Evolutionary conservation across 2,113 vertebrate genomes (phyloP).

Genomic region (Eulacestoma nigropectus): DNA sequence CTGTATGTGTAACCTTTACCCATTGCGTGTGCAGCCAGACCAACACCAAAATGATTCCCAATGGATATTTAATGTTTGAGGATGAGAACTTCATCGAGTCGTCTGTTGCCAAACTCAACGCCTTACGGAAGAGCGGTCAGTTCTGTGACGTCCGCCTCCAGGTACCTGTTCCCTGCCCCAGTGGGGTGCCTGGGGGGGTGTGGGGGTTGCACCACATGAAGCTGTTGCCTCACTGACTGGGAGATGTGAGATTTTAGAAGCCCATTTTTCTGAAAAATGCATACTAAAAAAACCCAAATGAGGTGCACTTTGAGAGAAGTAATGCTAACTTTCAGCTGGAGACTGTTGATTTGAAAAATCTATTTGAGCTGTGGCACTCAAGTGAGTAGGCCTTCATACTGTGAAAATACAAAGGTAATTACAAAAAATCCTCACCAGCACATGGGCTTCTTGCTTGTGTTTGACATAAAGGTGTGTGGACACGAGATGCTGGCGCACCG

Average conservation of each 20-base stretch:
- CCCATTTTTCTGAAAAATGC: background rate
- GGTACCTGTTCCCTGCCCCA: constrained; percentile 67
- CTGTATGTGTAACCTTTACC: background rate
- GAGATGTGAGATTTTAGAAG: background rate
- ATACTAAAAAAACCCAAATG: background rate
- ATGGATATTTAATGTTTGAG: constrained; percentile 97
- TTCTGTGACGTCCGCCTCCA: constrained; percentile 98
- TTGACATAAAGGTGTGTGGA: constrained; percentile 85
- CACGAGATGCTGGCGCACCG: constrained; percentile 95
- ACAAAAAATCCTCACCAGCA: background rate
- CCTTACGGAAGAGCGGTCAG: constrained; percentile 96
- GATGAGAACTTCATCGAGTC: constrained; percentile 97
- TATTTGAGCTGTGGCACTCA: background rate
- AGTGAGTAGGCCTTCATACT: background rate
- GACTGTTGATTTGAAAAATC: background rate
- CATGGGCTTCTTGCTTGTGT: background rate
- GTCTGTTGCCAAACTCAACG: constrained; percentile 98
- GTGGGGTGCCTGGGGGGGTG: background rate
- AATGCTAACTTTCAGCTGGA: background rate
- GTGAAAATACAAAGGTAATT: background rate
- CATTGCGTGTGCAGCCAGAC: constrained; percentile 19
- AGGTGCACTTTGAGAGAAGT: background rate
- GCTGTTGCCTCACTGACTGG: background rate
- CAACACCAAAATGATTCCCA: constrained; percentile 89
- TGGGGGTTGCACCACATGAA: rapidly evolving